These are phyloP conservation scores for Bradypus variegatus DNA, from an alignment of 2,797 vertebrate species.

Conservation along the genomic window DNA sequence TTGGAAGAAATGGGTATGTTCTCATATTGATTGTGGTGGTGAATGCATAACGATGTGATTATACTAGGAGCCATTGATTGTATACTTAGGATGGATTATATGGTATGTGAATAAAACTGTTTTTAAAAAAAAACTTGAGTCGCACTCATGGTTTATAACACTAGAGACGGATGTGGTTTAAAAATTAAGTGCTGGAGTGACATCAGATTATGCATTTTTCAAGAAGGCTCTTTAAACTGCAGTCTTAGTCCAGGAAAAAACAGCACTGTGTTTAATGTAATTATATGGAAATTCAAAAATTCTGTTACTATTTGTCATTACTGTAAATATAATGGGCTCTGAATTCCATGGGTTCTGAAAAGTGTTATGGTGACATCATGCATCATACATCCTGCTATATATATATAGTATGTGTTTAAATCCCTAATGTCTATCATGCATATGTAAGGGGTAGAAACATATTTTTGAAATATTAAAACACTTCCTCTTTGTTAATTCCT, in stretches of 20 bases:
- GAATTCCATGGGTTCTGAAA: background rate
- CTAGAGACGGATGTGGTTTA: background rate
- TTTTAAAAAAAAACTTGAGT: too few species aligned
- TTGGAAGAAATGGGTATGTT: too few species aligned
- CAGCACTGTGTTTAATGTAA: background rate
- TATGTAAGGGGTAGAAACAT: background rate
- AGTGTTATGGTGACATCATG: background rate
- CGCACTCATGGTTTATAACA: background rate
- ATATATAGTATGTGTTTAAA: background rate
- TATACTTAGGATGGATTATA: too few species aligned
- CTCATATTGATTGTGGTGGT: too few species aligned
- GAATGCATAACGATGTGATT: too few species aligned
- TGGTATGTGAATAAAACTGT: too few species aligned
- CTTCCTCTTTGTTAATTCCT: background rate
- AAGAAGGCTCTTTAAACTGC: background rate
- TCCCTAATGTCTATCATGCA: background rate
- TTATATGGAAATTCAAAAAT: background rate
- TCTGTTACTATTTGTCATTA: background rate
- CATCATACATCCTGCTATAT: background rate
- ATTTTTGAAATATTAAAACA: background rate
- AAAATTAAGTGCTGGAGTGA: background rate
- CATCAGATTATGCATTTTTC: background rate
- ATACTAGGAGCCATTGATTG: too few species aligned
- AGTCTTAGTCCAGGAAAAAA: background rate
- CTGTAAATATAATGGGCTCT: background rate